Conservation (phyloP, 2,797 vertebrate genomes). For the Threskiornis aethiopicus region DNA sequence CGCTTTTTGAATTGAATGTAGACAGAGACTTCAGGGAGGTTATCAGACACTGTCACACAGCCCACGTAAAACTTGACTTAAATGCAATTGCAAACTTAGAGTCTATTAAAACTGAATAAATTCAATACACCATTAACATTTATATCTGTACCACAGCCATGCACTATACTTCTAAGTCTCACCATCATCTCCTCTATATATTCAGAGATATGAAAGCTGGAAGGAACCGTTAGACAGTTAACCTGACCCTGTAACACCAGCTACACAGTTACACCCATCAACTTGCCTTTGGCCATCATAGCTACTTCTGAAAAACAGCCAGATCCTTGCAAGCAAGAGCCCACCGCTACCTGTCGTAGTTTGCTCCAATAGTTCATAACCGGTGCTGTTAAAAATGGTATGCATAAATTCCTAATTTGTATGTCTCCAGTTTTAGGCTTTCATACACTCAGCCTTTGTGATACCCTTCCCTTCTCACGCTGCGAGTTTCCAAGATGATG, state of each 20-base stretch:
- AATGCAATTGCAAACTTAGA: background rate
- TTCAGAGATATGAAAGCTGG: background rate
- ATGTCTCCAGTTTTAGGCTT: background rate
- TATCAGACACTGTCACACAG: background rate
- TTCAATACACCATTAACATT: background rate
- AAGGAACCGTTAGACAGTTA: background rate
- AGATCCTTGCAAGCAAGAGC: background rate
- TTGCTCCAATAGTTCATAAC: background rate
- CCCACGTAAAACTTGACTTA: background rate
- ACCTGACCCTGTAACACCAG: background rate
- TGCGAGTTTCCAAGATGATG: background rate
- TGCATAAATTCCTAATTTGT: background rate
- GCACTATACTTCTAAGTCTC: background rate
- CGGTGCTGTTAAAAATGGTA: background rate
- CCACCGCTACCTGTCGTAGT: accelerated
- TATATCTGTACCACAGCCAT: background rate
- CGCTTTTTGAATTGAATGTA: background rate
- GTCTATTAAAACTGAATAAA: background rate
- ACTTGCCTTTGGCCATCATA: background rate
- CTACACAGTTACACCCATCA: background rate
- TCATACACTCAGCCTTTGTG: background rate
- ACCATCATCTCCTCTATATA: too few relatives aligned
- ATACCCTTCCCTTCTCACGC: background rate
- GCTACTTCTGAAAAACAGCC: background rate
- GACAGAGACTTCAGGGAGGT: background rate